Evolutionary conservation across 64 coral and sea anemone genomes (phyloP), one percentile per base, ranked within the genome.

Genomic region (Montipora efflorescens): DNA sequence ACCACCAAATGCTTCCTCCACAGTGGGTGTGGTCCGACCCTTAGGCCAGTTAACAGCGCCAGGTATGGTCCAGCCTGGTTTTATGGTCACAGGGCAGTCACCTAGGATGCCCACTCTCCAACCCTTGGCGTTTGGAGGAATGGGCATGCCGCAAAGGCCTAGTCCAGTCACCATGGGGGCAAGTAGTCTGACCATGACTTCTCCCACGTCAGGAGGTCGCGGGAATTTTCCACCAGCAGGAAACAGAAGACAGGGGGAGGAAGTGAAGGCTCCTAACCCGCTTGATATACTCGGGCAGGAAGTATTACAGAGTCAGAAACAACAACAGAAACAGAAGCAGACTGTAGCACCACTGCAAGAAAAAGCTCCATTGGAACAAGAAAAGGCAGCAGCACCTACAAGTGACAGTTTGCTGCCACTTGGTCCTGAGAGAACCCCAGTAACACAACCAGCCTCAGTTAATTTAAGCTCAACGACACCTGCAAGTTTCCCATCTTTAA

Each of bases 281-380:
- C 93, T 98, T 25, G 96, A 98, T 58, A 47, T 98, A 13, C 28
- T 98, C 12, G 96, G 96, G 18, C 96, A 95, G 28, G 96, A 98
- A 45, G 48, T 83, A 13, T 44, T 98, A 48, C 96, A 98, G 83
- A 94, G 81, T 13, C 96, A 98, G 77, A 98, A 98, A 51, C 96
- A 94, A 75, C 89, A 97, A 68, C 95, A 98, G 79, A 98, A 92
- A 76, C 89, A 95, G 16, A 98, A 95, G 57, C 96, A 98, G 25
- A 83, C 90, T 11, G 85, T 92, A 4, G 46, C 85, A 73, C 93
- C 96, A 13, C 47, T 98, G 44, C 53, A 78, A 22, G 80, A 91
- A 80, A 80, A 74, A 78, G 44, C 62, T 53, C 59, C 36, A 23
- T 8, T 76, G 9, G 74, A 92, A 18, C 88, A 90, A 8, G 76